Percentiles rank a stretch among this genome's conserved stretches.
phyloP scores from a whole-genome alignment of 2,888 invertebrate genomes.

The Caenorhabditis sp. region DNA sequence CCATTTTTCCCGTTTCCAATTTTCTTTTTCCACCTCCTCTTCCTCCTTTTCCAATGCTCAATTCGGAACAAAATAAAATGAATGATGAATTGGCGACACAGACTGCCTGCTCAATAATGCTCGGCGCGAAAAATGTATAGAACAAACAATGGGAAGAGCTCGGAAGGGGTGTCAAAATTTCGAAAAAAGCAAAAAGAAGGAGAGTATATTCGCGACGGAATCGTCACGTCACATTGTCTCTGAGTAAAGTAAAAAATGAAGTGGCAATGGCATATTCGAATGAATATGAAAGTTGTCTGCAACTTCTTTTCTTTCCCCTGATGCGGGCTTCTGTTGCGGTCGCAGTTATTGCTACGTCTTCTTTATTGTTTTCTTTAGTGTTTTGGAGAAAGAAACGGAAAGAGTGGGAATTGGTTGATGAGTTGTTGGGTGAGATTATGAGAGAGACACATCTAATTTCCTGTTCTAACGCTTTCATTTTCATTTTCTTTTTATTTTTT shows the following conservation, averaged over 20 bases:
- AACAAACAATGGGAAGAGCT: slow-evolving; percentile 33
- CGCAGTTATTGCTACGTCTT: neutral
- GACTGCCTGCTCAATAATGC: slow-evolving; percentile 34
- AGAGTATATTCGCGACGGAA: neutral
- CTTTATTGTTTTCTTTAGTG: slow-evolving; percentile 1
- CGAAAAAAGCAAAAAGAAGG: slow-evolving; percentile 11
- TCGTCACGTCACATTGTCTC: neutral
- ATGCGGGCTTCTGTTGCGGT: too few relatives aligned
- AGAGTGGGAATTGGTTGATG: too few relatives aligned
- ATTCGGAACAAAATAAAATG: slow-evolving; percentile 7
- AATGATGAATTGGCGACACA: slow-evolving; percentile 8
- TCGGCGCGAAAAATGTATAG: slow-evolving; percentile 27
- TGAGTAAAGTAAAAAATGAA: neutral
- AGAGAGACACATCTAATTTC: neutral
- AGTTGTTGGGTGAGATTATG: too few relatives aligned
- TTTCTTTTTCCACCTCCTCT: neutral
- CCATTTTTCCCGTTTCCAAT: neutral
- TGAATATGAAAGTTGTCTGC: slow-evolving; percentile 3
- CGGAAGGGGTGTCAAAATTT: slow-evolving; percentile 24
- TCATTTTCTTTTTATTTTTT: too few relatives aligned
- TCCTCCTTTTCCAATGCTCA: neutral
- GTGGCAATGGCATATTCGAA: neutral
- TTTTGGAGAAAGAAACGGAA: neutral
- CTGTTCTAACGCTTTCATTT: neutral
- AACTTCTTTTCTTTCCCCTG: too few relatives aligned